These are phyloP conservation scores for Eutolmus rufibarbis DNA, from an alignment of 2,888 invertebrate genomes.

Conservation along the genomic window DNA sequence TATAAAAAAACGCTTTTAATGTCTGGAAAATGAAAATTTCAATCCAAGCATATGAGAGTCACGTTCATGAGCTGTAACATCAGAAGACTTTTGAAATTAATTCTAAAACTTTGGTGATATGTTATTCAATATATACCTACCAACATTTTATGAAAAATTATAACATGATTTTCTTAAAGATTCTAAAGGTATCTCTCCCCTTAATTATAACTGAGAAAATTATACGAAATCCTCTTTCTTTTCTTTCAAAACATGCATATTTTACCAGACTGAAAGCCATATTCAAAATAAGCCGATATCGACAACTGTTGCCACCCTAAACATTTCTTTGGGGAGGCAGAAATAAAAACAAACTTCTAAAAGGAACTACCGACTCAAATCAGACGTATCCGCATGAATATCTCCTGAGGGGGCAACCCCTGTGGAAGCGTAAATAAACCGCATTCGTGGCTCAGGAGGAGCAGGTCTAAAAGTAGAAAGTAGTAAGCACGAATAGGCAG, in stretches of 20 bases:
- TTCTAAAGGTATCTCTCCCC: no score
- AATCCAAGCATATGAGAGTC: no score
- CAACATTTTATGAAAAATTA: no score
- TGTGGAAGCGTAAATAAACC: background rate
- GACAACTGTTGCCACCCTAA: background rate
- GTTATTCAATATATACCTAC: no score
- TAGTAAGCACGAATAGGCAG: background rate
- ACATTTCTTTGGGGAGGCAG: background rate
- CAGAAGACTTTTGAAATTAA: no score
- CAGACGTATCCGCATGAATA: background rate
- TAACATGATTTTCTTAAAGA: no score
- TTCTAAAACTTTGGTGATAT: no score
- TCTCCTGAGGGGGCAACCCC: background rate
- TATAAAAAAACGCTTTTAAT: no score
- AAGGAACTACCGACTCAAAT: background rate
- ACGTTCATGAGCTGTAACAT: no score
- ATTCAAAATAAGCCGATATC: background rate
- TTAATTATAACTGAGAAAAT: no score
- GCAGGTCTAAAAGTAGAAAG: background rate
- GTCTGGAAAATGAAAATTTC: no score
- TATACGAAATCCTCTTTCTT: no score
- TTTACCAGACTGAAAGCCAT: background rate
- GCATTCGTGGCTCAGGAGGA: background rate
- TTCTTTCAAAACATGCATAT: background rate
- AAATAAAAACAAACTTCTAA: background rate